A percentile compares a stretch with the other conserved stretches of the same genome.
Conservation (phyloP, 2,888 invertebrate species). For the Ennomos fuscantarius region DNA sequence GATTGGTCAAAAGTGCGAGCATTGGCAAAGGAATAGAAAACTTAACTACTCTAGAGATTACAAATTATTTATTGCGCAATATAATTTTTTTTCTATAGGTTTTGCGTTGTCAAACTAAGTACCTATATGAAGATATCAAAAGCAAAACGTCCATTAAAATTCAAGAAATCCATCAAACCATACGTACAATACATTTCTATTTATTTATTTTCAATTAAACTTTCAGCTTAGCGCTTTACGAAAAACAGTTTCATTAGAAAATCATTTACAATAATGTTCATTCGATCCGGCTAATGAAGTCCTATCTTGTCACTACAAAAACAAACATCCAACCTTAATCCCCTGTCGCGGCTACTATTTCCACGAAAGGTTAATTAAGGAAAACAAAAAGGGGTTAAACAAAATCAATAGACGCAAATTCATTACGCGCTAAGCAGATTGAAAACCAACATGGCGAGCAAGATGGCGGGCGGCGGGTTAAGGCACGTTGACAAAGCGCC, state of each 20-base stretch:
- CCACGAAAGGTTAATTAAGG: constrained; percentile 83
- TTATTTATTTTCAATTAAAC: too few species aligned
- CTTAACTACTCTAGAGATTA: too few species aligned
- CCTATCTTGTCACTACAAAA: constrained; percentile 37
- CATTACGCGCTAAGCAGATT: constrained; percentile 85
- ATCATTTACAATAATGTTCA: constrained; percentile 11
- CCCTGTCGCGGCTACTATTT: constrained; percentile 64
- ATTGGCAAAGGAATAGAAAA: too few species aligned
- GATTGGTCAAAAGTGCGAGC: too few species aligned
- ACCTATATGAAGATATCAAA: too few species aligned
- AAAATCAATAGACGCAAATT: constrained; percentile 85
- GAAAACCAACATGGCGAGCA: constrained; percentile 82
- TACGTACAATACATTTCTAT: too few species aligned
- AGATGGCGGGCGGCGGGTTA: constrained; percentile 78
- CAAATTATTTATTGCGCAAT: too few species aligned
- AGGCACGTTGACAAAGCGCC: constrained; percentile 84
- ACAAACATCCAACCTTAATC: constrained; percentile 50
- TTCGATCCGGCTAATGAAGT: constrained; percentile 21
- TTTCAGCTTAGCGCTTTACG: not conserved
- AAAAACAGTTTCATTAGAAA: constrained; percentile 6
- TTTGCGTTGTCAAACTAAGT: too few species aligned
- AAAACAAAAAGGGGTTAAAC: constrained; percentile 84
- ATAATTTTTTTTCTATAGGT: too few species aligned
- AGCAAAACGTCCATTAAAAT: too few species aligned
- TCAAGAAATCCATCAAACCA: too few species aligned